Conservation (phyloP, 2,113 vertebrate species). For the Thinocorus orbignyianus region DNA sequence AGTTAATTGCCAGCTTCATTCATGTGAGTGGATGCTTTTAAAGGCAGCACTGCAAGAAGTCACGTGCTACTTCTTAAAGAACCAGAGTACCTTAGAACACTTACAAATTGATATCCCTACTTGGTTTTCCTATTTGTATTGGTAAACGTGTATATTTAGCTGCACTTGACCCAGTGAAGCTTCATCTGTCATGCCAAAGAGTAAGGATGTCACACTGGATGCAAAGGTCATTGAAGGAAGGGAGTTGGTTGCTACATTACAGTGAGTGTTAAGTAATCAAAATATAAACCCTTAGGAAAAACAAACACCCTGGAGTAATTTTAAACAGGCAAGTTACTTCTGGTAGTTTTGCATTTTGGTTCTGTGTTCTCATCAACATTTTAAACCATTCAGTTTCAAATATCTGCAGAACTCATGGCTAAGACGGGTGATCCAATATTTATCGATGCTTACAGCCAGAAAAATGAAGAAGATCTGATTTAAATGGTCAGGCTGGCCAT, state of each 20-base stretch:
- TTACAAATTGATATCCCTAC: slow-evolving; percentile 24
- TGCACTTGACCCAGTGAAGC: neutral
- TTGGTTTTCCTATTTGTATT: neutral
- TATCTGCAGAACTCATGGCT: neutral
- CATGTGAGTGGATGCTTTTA: slow-evolving; percentile 50
- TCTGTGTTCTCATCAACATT: slow-evolving; percentile 27
- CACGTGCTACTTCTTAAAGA: slow-evolving; percentile 40
- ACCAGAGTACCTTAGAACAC: neutral
- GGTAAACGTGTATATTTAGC: neutral
- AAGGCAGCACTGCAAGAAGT: slow-evolving; percentile 30
- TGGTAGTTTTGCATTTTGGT: neutral
- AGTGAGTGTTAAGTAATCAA: neutral
- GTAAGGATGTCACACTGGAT: neutral
- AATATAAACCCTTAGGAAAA: slow-evolving; percentile 12
- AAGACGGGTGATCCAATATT: neutral
- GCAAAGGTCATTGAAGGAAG: neutral
- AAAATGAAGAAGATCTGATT: slow-evolving; percentile 51
- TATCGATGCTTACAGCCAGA: slow-evolving; percentile 14
- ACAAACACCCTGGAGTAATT: neutral
- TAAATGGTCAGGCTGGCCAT: slow-evolving; percentile 11
- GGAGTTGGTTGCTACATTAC: neutral
- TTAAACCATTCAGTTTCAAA: slow-evolving; percentile 19
- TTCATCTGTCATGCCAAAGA: slow-evolving; percentile 27
- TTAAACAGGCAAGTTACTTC: neutral
- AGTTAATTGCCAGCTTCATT: slow-evolving; percentile 70